phyloP scores from a whole-genome alignment of 2,797 vertebrate species.

The Hephaestus fuliginosus region DNA sequence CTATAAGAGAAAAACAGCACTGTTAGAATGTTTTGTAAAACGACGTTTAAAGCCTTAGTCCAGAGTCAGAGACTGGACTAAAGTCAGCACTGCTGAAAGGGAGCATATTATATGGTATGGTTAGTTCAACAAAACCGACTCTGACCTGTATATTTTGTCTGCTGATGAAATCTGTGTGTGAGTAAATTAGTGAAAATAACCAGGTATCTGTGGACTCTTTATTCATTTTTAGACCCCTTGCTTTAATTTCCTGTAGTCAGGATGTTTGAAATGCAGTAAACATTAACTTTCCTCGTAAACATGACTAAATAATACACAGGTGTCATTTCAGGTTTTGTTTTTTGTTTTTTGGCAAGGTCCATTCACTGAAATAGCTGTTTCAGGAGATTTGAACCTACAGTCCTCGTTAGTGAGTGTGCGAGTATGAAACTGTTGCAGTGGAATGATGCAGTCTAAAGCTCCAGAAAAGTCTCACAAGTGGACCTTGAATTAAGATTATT shows the following conservation, averaged over 20 bases:
- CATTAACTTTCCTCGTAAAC: background rate
- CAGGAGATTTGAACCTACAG: background rate
- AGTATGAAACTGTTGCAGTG: background rate
- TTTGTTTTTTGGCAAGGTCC: background rate
- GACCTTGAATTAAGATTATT: background rate
- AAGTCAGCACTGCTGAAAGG: constrained; percentile 74
- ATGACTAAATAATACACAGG: background rate
- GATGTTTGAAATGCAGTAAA: background rate
- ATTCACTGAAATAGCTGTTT: background rate
- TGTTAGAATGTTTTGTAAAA: constrained; percentile 78
- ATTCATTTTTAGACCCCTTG: background rate
- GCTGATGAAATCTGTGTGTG: constrained; percentile 76
- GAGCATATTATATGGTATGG: constrained; percentile 64
- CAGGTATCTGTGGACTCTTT: background rate
- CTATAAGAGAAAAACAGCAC: constrained; percentile 64
- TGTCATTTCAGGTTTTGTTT: background rate
- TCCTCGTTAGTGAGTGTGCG: background rate
- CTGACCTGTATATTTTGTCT: constrained; percentile 83
- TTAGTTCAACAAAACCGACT: constrained; percentile 61
- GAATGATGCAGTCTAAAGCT: background rate
- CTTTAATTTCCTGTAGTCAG: background rate
- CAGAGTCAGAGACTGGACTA: constrained; percentile 81
- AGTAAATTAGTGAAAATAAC: constrained; percentile 79
- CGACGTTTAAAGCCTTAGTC: constrained; percentile 84
- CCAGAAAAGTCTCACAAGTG: background rate